Evolutionary conservation across 2,888 invertebrate species (phyloP).

Genomic region (Allophyes oxyacanthae): DNA sequence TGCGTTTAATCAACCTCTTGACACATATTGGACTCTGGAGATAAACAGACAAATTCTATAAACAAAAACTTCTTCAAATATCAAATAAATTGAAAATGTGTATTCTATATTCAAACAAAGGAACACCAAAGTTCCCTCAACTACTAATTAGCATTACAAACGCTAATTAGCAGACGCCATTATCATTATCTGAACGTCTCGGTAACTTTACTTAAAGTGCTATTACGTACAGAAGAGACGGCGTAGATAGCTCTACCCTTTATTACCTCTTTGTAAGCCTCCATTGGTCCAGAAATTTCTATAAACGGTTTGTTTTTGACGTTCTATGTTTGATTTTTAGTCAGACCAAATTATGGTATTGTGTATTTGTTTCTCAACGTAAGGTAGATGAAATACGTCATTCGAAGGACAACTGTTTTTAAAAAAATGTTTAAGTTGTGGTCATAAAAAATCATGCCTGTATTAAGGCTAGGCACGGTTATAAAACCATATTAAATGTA

Average conservation of each 20-base stretch:
- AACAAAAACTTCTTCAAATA: no score
- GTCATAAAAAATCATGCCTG: no score
- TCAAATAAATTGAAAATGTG: no score
- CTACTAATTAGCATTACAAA: conserved; percentile 8
- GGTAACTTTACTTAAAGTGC: conserved; percentile 34
- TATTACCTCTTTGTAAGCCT: conserved; percentile 19
- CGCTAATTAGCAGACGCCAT: conserved; percentile 32
- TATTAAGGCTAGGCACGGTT: no score
- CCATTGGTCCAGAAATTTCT: background rate
- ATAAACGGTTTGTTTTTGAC: background rate
- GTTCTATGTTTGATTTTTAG: conserved; percentile 8
- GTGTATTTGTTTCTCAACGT: no score
- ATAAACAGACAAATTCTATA: no score
- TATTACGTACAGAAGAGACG: conserved; percentile 16
- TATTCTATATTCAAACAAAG: background rate
- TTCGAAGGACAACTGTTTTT: no score
- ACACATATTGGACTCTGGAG: no score
- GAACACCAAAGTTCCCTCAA: conserved; percentile 14
- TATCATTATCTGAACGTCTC: conserved; percentile 38
- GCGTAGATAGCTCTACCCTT: conserved; percentile 13
- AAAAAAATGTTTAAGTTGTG: no score
- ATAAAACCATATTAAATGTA: no score
- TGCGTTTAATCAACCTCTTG: no score
- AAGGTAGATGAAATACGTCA: no score
- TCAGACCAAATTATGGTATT: background rate